phyloP scores from a whole-genome alignment of 37 sponge, comb jelly and placozoan genomes.

The Halisarca cf. caerulea region DNA sequence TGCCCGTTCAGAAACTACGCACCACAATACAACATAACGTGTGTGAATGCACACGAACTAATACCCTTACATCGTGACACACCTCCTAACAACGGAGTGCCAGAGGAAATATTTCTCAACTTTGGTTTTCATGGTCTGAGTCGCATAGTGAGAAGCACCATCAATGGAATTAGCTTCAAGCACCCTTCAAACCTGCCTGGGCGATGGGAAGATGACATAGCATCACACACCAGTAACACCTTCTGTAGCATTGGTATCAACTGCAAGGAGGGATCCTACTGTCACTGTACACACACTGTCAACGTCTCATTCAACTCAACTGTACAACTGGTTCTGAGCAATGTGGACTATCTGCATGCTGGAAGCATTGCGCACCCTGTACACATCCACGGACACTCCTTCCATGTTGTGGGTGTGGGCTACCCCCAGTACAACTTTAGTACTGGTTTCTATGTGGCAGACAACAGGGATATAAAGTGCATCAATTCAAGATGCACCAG shows the following conservation, averaged over 20 bases:
- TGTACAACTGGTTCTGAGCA: constrained; percentile 32
- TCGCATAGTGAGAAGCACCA: constrained; percentile 10
- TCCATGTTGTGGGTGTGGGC: constrained; percentile 56
- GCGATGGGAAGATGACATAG: too few species aligned
- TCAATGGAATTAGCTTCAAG: constrained; percentile 32
- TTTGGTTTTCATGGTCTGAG: constrained; percentile 19
- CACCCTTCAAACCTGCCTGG: neutral
- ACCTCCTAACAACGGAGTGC: constrained; percentile 9
- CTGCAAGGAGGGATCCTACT: constrained; percentile 7
- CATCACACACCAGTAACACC: neutral
- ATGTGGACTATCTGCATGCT: neutral
- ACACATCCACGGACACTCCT: constrained; percentile 82
- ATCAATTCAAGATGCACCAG: neutral
- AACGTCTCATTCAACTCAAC: neutral
- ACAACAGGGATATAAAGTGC: constrained; percentile 5
- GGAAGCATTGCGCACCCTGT: constrained; percentile 63
- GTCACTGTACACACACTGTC: constrained; percentile 39
- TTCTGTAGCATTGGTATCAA: neutral
- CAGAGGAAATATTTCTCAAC: constrained; percentile 49
- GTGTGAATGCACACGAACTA: constrained; percentile 48
- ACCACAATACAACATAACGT: constrained; percentile 41
- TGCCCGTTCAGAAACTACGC: constrained; percentile 69
- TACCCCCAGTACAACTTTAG: constrained; percentile 49
- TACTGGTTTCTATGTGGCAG: constrained; percentile 12
- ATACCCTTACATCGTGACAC: constrained; percentile 20